Conservation (phyloP, 2,797 vertebrate genomes). For the Oryzias dopingdopingensis region DNA sequence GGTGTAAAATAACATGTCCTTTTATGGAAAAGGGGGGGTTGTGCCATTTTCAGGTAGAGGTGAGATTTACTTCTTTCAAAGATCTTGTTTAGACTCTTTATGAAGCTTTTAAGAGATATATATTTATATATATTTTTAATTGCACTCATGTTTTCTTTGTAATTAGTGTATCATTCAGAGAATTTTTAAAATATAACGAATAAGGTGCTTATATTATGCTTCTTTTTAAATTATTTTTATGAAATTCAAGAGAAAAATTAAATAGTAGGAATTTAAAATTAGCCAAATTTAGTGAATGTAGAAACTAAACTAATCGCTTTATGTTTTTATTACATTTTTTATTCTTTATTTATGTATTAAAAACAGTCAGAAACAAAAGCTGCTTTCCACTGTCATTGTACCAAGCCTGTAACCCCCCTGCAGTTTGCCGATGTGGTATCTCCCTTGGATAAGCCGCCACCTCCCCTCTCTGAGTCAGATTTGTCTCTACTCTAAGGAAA, state of each 20-base stretch:
- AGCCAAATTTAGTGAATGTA: background rate
- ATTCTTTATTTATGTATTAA: conserved; percentile 28
- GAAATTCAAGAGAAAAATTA: no score
- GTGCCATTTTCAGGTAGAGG: conserved; percentile 69
- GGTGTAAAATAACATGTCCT: conserved; percentile 86
- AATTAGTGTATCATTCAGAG: no score
- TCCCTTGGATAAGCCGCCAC: conserved; percentile 69
- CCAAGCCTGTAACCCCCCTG: conserved; percentile 43
- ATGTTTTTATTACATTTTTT: conserved; percentile 6
- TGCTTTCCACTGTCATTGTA: conserved; percentile 14
- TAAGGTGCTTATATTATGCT: no score
- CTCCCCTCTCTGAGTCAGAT: conserved; percentile 81
- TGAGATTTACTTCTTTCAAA: conserved; percentile 30
- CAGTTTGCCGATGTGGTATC: conserved; percentile 64
- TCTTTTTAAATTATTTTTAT: no score
- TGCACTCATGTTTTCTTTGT: background rate
- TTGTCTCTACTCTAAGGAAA: conserved; percentile 81
- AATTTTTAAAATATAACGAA: no score
- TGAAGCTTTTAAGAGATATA: conserved; percentile 2
- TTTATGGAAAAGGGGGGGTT: conserved; percentile 74
- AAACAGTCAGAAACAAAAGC: conserved; percentile 37
- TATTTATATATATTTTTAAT: background rate
- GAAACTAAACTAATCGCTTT: background rate
- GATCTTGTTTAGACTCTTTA: background rate
- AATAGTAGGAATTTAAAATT: no score